phyloP scores from a whole-genome alignment of 1,140 invertebrate genomes.

The Ridgeia piscesae region DNA sequence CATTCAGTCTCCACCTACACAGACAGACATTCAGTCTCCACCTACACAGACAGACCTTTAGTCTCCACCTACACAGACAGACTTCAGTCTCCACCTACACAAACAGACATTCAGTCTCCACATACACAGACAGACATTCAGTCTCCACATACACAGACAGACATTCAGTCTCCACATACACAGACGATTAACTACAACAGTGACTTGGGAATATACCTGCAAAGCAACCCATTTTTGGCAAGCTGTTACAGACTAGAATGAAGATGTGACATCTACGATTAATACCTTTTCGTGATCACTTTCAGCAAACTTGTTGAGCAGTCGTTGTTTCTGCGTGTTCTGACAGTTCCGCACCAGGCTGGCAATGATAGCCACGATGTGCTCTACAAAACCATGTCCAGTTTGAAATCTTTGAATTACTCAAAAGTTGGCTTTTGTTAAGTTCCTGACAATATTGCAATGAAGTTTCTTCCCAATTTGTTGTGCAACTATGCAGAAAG shows the following conservation, averaged over 20 bases:
- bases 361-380: constrained; percentile 91
- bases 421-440: too few relatives aligned
- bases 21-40: constrained; percentile 93
- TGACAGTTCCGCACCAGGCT: constrained; percentile 90
- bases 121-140: too few relatives aligned
- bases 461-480: too few relatives aligned
- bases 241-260: neutral
- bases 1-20: neutral
- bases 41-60: constrained; percentile 50
- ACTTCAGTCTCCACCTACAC: constrained; percentile 81
- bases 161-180: neutral
- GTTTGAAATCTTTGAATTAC: too few relatives aligned
- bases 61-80: too few relatives aligned
- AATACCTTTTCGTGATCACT: constrained; percentile 92
- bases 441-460: too few relatives aligned
- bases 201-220: neutral
- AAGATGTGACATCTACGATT: neutral
- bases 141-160: constrained; percentile 74
- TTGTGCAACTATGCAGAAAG: too few relatives aligned
- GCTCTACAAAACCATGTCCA: constrained; percentile 67
- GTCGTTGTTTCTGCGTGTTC: constrained; percentile 82
- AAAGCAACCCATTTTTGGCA: too few relatives aligned
- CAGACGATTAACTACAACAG: neutral
- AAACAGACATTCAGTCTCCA: neutral
- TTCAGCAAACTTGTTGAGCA: constrained; percentile 95